Base-by-base conservation (phyloP, 1,140 invertebrate genomes). In the Whitmania pigra region DNA sequence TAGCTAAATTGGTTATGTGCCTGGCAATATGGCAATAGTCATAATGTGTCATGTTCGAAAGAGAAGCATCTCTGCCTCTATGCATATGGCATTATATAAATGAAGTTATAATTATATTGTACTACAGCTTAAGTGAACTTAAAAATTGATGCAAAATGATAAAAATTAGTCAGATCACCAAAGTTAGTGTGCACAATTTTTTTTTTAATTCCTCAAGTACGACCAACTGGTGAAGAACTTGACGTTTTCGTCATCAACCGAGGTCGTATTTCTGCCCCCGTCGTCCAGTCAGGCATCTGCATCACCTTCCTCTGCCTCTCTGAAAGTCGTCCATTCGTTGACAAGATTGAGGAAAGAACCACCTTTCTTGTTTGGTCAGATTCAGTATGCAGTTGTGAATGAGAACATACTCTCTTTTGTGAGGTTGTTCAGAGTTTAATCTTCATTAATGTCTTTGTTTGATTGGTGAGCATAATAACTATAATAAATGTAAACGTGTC, bases 331-430 rank as follows among this genome's bases (percentile, higher is more conserved):
- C 53, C 77, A 76, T 67, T 77, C 77, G 11, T 73, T 82, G 13
- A 76, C 76, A 6, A 54, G 53, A 25, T 72, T 81, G 6, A 71
- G 80, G 66, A 57, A 72, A 36, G 71, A 79, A 20, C 60, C 72
- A 22, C 74, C 79, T 5, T 79, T 82, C 74, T 76, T 77, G 20
- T 78, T 78, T 73, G 80, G 80, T 70, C 77, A 53, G 66, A 76
- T 67, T 75, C 75, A 54, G 77, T 77, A 78, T 78, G 74, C 75
- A 36, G 57, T 73, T 43, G 68, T 73, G 67, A 71, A 69, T 13
- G 71, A 67, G n/a, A 71, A 76, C 67, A 53, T 76, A 13, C 72
- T 71, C 20, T 74, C 73, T 20, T 76, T 74, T 43, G 27, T 73
- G 18, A 53, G 72, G 18, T 63, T 40, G 43, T 11, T 49, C 29